These are phyloP conservation scores for Rhinopomastus cyanomelas DNA, from an alignment of 2,113 vertebrate genomes.

Conservation along the genomic window DNA sequence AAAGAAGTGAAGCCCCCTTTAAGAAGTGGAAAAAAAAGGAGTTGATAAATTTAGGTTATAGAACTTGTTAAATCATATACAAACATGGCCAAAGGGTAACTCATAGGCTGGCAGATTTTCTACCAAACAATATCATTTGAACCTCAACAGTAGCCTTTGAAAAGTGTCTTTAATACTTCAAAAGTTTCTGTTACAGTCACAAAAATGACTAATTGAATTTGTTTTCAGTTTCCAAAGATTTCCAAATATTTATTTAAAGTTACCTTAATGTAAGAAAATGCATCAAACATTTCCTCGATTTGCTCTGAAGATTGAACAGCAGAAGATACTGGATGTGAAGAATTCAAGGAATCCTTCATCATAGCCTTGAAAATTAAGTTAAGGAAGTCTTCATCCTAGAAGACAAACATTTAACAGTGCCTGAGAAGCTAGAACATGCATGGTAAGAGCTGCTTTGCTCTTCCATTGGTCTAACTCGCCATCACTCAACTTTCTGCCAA, in stretches of 20 bases:
- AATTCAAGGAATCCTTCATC: conserved; percentile 89
- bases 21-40: not conserved
- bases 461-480: not conserved
- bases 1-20: conserved; percentile 90
- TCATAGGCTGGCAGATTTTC: not conserved
- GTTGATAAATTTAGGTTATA: not conserved
- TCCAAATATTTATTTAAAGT: not conserved
- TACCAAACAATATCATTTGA: not conserved
- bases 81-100: not conserved
- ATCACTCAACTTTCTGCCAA: not conserved
- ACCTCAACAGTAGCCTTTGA: not conserved
- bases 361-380: conserved; percentile 83
- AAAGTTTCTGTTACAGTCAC: not conserved
- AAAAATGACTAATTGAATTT: not conserved
- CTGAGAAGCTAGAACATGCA: not conserved
- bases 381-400: conserved; percentile 88
- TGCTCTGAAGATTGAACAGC: conserved; percentile 84
- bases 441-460: not conserved
- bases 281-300: conserved; percentile 96
- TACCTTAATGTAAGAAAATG: conserved; percentile 94
- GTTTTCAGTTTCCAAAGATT: not conserved
- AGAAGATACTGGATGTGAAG: conserved; percentile 88
- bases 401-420: not conserved
- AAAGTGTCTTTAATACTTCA: not conserved
- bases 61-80: not conserved